Evolutionary conservation across 1,140 invertebrate species (phyloP).

Genomic region (Pogonognathellus flavescens): DNA sequence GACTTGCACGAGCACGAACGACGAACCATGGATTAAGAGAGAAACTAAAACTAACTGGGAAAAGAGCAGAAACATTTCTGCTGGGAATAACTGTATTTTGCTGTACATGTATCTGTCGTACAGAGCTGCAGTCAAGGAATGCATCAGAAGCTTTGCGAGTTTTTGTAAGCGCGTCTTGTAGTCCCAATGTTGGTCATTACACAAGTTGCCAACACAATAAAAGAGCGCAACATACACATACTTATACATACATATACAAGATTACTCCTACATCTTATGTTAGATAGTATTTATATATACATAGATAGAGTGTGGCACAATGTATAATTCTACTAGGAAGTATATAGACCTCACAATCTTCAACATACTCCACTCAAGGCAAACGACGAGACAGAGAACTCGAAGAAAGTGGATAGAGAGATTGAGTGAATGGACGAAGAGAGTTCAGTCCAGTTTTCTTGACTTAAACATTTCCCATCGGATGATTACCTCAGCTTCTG

Average conservation of each 20-base stretch:
- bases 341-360: neutral
- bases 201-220: conserved; percentile 40
- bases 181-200: conserved; percentile 44
- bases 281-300: too few species aligned
- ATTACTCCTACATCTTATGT: too few species aligned
- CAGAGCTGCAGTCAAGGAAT: neutral
- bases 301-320: too few species aligned
- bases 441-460: conserved; percentile 11
- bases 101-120: neutral
- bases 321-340: conserved; percentile 16
- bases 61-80: conserved; percentile 19
- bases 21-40: neutral
- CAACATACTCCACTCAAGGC: conserved; percentile 13
- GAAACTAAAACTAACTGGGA: neutral
- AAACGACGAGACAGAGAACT: conserved; percentile 18
- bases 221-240: too few species aligned
- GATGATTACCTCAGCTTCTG: conserved; percentile 40
- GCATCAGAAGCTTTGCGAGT: neutral
- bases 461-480: conserved; percentile 42
- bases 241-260: too few species aligned
- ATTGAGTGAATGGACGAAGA: conserved; percentile 44
- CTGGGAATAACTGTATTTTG: neutral
- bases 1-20: too few species aligned
- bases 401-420: conserved; percentile 38
- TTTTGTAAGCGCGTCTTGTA: conserved; percentile 27